Evolutionary conservation across 2,888 invertebrate species (phyloP).

Genomic region (Girardia tigrina): DNA sequence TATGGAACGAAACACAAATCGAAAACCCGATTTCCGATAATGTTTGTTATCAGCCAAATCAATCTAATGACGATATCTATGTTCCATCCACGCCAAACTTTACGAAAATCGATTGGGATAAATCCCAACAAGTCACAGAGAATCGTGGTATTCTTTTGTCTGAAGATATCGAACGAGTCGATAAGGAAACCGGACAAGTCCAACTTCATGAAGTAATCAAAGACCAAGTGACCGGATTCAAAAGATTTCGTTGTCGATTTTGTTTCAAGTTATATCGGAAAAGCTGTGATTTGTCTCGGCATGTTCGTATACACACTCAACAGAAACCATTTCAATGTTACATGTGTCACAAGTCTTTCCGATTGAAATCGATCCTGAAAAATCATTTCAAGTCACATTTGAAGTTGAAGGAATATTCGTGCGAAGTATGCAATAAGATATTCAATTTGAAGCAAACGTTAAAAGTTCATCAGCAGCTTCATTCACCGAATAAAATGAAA

Average conservation of each 20-base stretch:
- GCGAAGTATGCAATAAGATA: constrained; percentile 26
- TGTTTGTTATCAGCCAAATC: neutral
- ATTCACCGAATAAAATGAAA: neutral
- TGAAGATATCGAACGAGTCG: constrained; percentile 21
- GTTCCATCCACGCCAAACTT: neutral
- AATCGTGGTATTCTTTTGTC: neutral
- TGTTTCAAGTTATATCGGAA: constrained; percentile 28
- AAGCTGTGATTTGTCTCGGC: constrained; percentile 29
- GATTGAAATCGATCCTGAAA: constrained; percentile 26
- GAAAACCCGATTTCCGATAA: neutral
- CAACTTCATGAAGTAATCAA: constrained; percentile 21
- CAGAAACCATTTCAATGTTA: constrained; percentile 32
- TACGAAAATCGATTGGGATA: neutral
- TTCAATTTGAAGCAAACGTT: constrained; percentile 31
- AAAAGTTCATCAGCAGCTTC: constrained; percentile 27
- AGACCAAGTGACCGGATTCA: constrained; percentile 17
- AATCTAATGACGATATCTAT: neutral
- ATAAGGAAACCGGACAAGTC: constrained; percentile 24
- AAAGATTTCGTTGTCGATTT: constrained; percentile 2
- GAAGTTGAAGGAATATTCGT: constrained; percentile 25
- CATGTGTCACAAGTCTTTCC: constrained; percentile 29
- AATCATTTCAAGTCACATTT: constrained; percentile 28
- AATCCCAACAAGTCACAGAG: too few species aligned
- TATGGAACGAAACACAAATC: neutral
- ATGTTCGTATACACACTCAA: constrained; percentile 31